Evolutionary conservation across 1,140 invertebrate species (phyloP).

Genomic region (Solen grandis): DNA sequence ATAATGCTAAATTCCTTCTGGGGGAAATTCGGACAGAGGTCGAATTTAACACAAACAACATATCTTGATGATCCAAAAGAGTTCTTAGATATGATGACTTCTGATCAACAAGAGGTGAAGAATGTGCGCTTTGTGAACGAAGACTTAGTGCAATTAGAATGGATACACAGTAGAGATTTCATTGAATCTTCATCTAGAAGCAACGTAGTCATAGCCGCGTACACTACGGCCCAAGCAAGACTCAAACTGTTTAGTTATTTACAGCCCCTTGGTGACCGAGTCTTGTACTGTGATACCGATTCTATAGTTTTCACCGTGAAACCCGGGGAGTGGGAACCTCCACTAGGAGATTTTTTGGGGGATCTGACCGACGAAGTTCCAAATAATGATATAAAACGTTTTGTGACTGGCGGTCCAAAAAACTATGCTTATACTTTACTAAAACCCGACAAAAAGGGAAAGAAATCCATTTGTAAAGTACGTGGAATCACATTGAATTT

Average conservation of each 20-base stretch:
- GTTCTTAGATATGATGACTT: constrained; percentile 65
- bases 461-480: too few relatives aligned
- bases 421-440: constrained; percentile 13
- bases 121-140: constrained; percentile 25
- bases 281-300: constrained; percentile 81
- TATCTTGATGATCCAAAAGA: constrained; percentile 11
- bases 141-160: constrained; percentile 9
- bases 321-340: too few relatives aligned
- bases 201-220: constrained; percentile 76
- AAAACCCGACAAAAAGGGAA: neutral
- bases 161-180: neutral
- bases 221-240: constrained; percentile 77
- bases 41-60: neutral
- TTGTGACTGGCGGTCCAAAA: constrained; percentile 35
- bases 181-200: constrained; percentile 5
- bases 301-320: constrained; percentile 73
- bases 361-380: too few relatives aligned
- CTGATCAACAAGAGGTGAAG: constrained; percentile 7
- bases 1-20: neutral
- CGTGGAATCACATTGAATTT: too few relatives aligned
- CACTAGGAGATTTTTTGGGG: too few relatives aligned
- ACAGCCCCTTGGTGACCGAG: constrained; percentile 65
- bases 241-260: constrained; percentile 76
- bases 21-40: neutral
- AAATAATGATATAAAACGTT: too few relatives aligned